phyloP scores from a whole-genome alignment of 2,113 vertebrate genomes.

The Rhipidura dahli region DNA sequence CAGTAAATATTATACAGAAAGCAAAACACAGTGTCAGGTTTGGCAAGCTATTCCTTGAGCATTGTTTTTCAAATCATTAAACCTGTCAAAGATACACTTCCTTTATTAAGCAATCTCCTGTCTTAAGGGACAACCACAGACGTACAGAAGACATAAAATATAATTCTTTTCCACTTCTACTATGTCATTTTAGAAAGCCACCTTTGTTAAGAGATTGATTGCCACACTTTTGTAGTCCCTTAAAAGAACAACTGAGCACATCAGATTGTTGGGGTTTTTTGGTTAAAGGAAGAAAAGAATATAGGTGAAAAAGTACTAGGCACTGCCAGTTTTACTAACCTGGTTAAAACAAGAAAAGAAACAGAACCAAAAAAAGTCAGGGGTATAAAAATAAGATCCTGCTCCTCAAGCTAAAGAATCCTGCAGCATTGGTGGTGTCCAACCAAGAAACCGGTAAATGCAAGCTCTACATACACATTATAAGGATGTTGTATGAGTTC shows the following conservation, averaged over 20 bases:
- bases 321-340: slow-evolving; percentile 12
- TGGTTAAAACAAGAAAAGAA: slow-evolving; percentile 36
- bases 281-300: slow-evolving; percentile 26
- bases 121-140: slow-evolving; percentile 29
- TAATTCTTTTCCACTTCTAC: neutral
- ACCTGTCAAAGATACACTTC: slow-evolving; percentile 14
- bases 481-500: slow-evolving; percentile 6
- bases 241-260: slow-evolving; percentile 8
- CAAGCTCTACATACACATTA: neutral
- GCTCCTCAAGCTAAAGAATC: neutral
- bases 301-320: slow-evolving; percentile 17
- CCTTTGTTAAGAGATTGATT: neutral
- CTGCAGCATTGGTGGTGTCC: neutral
- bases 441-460: slow-evolving; percentile 28
- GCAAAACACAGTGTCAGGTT: slow-evolving; percentile 32
- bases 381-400: slow-evolving; percentile 26
- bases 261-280: neutral
- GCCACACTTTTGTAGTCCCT: neutral
- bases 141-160: neutral
- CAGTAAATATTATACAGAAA: slow-evolving; percentile 29
- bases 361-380: slow-evolving; percentile 7
- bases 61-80: slow-evolving; percentile 31
- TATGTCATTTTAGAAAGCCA: slow-evolving; percentile 19
- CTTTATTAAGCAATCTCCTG: slow-evolving; percentile 4
- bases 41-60: slow-evolving; percentile 23